These are phyloP conservation scores for Nannoperca australis DNA, from an alignment of 2,797 vertebrate species.

Conservation along the genomic window DNA sequence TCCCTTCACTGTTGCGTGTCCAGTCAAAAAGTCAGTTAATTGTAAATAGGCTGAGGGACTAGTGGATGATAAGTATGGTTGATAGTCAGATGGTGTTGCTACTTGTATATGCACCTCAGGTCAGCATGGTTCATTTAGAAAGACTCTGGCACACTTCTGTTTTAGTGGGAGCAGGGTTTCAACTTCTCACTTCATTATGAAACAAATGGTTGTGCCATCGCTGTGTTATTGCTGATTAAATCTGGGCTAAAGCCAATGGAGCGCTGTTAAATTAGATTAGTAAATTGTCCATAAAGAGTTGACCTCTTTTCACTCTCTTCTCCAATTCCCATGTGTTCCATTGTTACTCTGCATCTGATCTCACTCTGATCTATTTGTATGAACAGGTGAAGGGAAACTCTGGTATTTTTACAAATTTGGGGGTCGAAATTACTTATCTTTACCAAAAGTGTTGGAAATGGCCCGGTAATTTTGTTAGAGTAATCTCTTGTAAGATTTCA, in stretches of 20 bases:
- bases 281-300: conserved; percentile 56
- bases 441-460: too few relatives aligned
- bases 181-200: conserved; percentile 64
- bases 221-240: conserved; percentile 62
- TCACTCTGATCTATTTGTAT: too few relatives aligned
- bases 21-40: conserved; percentile 30
- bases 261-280: conserved; percentile 52
- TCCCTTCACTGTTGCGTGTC: background rate
- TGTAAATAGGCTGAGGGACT: conserved; percentile 23
- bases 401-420: too few relatives aligned
- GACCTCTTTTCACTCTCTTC: conserved; percentile 49
- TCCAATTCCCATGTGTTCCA: conserved; percentile 17
- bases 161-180: conserved; percentile 57
- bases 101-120: conserved; percentile 51
- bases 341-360: conserved; percentile 23
- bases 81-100: conserved; percentile 38
- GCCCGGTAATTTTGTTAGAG: too few relatives aligned
- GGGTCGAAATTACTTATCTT: too few relatives aligned
- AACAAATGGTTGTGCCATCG: conserved; percentile 46
- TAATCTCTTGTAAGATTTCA: too few relatives aligned
- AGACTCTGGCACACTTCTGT: conserved; percentile 40
- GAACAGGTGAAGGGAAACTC: background rate
- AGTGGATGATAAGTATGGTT: conserved; percentile 32
- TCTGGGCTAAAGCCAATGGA: conserved; percentile 53
- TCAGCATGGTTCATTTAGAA: conserved; percentile 51